Base-by-base conservation (phyloP, 2,113 vertebrate genomes). In the Pagrus major region DNA sequence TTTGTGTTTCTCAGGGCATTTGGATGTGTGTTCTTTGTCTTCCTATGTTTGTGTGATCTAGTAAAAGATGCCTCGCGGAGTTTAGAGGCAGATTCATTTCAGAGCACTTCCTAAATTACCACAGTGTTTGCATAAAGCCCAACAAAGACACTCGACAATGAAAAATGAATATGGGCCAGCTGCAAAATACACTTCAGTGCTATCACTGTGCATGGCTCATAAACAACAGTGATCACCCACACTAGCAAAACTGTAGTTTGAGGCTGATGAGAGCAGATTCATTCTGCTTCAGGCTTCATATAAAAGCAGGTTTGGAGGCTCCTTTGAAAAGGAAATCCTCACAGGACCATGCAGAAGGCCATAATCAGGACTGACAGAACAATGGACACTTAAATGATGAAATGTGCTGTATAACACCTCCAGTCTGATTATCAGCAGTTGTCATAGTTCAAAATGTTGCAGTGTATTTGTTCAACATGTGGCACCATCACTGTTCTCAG, bases 61-160 rank as follows among this genome's bases (percentile, higher is more conserved):
- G 41, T 81, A 60, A 80, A 80, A 65, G 18, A 58, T 58, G 73
- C 58, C 54, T 70, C 21, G 23, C 18, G 29, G 55, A 80, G 71
- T 64, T 77, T 20, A 49, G 29, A 78, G 69, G 71, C 76, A 74
- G 70, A 86, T 81, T 85, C 2, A 80, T 85, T 86, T 75, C 67
- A 44, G 41, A 74, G 23, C 60, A 15, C 49, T 75, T 78, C 31
- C 29, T 80, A 71, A 87, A 82, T 78, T 71, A 70, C 60, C 51
- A 23, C 46, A 51, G 51, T 6, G 9, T 77, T 81, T 77, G 68
- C 65, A 77, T 64, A 7, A 74, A 80, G 23, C 63, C 56, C 58
- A 71, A 59, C 83, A 71, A 63, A 81, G 76, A 80, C 46, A 35
- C 47, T 65, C 35, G 10, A 68, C 78, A n/a, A 20, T 51, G 59